phyloP scores from a whole-genome alignment of 2,888 invertebrate genomes.

The Dolomedes plantarius region DNA sequence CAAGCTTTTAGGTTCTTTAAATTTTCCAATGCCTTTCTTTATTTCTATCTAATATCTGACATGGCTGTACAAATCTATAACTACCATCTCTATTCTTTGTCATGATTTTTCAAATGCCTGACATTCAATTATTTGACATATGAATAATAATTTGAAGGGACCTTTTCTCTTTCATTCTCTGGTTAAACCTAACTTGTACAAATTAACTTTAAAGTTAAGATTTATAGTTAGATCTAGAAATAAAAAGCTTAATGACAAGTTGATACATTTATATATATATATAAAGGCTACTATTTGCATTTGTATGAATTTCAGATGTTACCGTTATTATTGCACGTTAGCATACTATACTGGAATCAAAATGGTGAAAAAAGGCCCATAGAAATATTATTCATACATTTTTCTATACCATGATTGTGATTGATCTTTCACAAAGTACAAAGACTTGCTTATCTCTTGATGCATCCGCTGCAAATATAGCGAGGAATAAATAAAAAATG shows the following conservation, averaged over 20 bases:
- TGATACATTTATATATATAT: conserved; percentile 4
- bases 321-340: conserved; percentile 8
- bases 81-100: not conserved
- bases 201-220: not conserved
- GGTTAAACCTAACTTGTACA: conserved; percentile 5
- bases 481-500: conserved; percentile 29
- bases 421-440: conserved; percentile 54
- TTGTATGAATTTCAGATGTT: conserved; percentile 21
- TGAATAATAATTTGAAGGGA: conserved; percentile 71
- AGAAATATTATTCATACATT: conserved; percentile 68
- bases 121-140: not conserved
- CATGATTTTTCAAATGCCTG: not conserved
- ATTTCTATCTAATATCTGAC: not conserved
- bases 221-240: conserved; percentile 4
- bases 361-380: conserved; percentile 50
- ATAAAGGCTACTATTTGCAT: not conserved
- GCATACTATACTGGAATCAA: conserved; percentile 4
- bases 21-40: not conserved
- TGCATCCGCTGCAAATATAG: conserved; percentile 55
- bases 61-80: not conserved
- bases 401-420: conserved; percentile 59
- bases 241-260: not conserved
- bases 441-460: conserved; percentile 46
- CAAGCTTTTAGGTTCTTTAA: not conserved
- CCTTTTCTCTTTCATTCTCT: conserved; percentile 49